phyloP scores from a whole-genome alignment of 2,888 invertebrate species.

The Ophion ventricosus region DNA sequence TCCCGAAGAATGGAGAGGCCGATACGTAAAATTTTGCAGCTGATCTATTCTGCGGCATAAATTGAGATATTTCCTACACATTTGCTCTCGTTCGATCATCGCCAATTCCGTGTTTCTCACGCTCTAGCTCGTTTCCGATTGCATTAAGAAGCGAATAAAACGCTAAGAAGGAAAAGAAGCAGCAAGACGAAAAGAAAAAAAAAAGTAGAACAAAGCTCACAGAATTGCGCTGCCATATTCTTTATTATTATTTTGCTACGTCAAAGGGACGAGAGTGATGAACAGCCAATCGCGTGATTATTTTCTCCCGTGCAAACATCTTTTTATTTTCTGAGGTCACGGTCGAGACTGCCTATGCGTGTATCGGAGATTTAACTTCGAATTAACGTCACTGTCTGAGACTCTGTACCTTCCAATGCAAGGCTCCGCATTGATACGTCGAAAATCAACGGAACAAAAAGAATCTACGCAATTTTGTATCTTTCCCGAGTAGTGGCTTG shows the following conservation, averaged over 20 bases:
- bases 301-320: slow-evolving; percentile 38
- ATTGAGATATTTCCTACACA: too few species aligned
- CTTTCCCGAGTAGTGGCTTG: not conserved
- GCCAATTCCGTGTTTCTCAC: not conserved
- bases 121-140: not conserved
- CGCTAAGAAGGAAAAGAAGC: not conserved
- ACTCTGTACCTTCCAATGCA: not conserved
- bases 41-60: too few species aligned
- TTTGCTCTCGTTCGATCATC: not conserved
- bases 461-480: not conserved
- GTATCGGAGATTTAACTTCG: not conserved
- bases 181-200: not conserved
- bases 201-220: not conserved
- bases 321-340: slow-evolving; percentile 58
- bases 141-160: not conserved
- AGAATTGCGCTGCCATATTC: slow-evolving; percentile 37
- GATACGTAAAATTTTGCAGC: too few species aligned
- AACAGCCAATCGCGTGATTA: slow-evolving; percentile 34
- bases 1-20: too few species aligned
- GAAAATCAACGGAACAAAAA: not conserved
- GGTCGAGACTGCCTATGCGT: slow-evolving; percentile 43
- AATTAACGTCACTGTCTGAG: not conserved
- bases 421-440: not conserved
- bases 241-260: slow-evolving; percentile 18
- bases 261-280: slow-evolving; percentile 6